Conservation (phyloP, 1,140 invertebrate species). For the Drosophila sproati region DNA sequence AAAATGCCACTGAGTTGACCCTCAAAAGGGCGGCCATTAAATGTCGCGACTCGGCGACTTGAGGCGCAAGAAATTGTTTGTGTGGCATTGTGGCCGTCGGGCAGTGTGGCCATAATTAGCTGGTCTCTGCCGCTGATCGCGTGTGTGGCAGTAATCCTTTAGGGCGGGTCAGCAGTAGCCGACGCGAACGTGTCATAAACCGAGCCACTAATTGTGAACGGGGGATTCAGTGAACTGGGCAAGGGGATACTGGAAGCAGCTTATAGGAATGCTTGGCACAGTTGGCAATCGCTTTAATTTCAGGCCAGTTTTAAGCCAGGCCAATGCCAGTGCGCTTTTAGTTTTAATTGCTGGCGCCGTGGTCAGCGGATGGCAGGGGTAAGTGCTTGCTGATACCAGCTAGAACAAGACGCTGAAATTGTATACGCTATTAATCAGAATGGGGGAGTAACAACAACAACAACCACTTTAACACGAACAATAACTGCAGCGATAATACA, state of each 20-base stretch:
- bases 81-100: conserved; percentile 1
- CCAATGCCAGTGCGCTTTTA: conserved; percentile 69
- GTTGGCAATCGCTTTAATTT: conserved; percentile 42
- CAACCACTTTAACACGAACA: conserved; percentile 11
- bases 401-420: conserved; percentile 55
- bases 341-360: conserved; percentile 64
- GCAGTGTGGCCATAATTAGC: conserved; percentile 61
- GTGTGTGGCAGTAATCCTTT: conserved; percentile 74
- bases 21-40: conserved; percentile 76
- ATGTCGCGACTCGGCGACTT: conserved; percentile 67
- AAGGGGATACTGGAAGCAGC: neutral
- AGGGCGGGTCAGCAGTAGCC: conserved; percentile 55
- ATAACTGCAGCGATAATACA: conserved; percentile 36
- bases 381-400: conserved; percentile 57
- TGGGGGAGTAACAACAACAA: conserved; percentile 22
- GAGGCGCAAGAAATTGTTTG: conserved; percentile 58
- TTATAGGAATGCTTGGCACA: conserved; percentile 1
- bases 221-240: neutral
- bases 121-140: conserved; percentile 56
- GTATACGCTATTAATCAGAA: conserved; percentile 65
- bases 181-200: conserved; percentile 65
- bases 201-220: conserved; percentile 43
- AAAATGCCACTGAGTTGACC: conserved; percentile 73
- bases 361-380: neutral
- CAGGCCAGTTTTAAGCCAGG: conserved; percentile 46